Conservation (phyloP, 2,113 vertebrate species). For the Procavia capensis region DNA sequence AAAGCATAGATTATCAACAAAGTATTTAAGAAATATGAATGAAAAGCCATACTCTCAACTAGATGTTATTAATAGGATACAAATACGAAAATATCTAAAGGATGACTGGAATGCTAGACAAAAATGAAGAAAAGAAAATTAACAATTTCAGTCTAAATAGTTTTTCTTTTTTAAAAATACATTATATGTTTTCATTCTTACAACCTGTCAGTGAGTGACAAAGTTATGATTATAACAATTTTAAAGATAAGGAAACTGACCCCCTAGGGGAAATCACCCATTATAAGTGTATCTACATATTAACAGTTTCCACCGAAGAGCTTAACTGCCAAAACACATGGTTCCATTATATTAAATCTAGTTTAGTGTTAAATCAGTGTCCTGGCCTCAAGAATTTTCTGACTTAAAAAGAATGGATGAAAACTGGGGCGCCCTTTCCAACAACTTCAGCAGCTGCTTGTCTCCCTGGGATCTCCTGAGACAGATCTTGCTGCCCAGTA, state of each 20-base stretch:
- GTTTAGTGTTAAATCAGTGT: background rate
- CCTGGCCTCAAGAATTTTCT: background rate
- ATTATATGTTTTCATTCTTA: background rate
- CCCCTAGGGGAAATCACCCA: background rate
- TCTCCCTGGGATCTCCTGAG: conserved; percentile 23
- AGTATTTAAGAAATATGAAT: background rate
- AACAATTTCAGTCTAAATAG: too few relatives aligned
- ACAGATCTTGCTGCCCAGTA: background rate
- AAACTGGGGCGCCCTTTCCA: conserved; percentile 45
- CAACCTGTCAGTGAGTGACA: background rate
- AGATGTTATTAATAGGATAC: background rate
- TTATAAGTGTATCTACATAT: background rate
- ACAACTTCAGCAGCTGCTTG: background rate
- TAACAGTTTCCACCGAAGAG: background rate
- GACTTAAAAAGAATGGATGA: background rate
- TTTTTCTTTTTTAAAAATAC: background rate
- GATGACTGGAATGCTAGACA: background rate
- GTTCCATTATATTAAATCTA: background rate
- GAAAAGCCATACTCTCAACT: background rate
- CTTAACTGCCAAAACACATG: background rate
- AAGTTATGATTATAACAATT: background rate
- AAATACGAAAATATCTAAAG: background rate
- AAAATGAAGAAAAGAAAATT: conserved; percentile 3
- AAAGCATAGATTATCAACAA: background rate
- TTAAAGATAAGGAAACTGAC: conserved; percentile 9